Percentiles rank a stretch among this genome's conserved stretches.
phyloP scores from a whole-genome alignment of 1,140 invertebrate species.

The Formica exsecta region DNA sequence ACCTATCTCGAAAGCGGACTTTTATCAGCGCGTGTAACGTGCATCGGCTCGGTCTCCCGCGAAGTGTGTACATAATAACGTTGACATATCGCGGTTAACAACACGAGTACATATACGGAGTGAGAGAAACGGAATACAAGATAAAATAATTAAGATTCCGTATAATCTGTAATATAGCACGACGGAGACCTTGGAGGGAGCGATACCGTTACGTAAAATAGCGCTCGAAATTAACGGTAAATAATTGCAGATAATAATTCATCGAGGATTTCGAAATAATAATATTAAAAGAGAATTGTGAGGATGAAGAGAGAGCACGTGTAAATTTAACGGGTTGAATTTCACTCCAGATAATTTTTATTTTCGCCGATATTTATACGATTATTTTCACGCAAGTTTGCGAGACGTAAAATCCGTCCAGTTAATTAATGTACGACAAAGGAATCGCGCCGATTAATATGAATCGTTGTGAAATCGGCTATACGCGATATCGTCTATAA shows the following conservation, averaged over 20 bases:
- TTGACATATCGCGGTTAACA: not conserved
- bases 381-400: not conserved
- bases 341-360: conserved; percentile 27
- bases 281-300: not conserved
- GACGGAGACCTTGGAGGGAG: not conserved
- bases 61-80: conserved; percentile 43
- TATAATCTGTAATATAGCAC: not conserved
- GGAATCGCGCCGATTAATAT: conserved; percentile 28
- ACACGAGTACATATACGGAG: not conserved
- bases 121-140: not conserved
- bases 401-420: conserved; percentile 37
- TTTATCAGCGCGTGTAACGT: conserved; percentile 7
- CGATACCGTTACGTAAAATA: conserved; percentile 9
- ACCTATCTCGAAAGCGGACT: conserved; percentile 41
- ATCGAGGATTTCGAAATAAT: not conserved
- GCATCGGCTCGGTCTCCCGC: conserved; percentile 14
- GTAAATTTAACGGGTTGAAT: not conserved
- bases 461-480: conserved; percentile 25
- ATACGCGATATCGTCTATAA: not conserved
- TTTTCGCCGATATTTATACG: not conserved
- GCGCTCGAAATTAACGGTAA: not conserved
- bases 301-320: not conserved
- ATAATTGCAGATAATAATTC: conserved; percentile 17
- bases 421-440: conserved; percentile 21
- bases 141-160: not conserved